These are phyloP conservation scores for Graphium colonna DNA, from an alignment of 2,888 invertebrate genomes.

Conservation along the genomic window DNA sequence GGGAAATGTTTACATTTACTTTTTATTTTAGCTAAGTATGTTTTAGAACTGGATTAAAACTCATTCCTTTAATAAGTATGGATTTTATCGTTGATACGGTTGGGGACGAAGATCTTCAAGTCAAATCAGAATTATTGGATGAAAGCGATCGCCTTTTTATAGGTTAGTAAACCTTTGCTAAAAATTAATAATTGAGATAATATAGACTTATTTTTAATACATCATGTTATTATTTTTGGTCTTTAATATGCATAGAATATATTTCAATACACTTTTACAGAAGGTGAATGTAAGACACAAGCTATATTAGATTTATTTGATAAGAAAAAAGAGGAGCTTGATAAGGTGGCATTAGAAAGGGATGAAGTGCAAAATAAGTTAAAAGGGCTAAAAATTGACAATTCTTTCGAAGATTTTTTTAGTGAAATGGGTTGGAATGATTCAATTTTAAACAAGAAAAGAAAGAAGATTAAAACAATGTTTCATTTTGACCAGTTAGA, in stretches of 20 bases:
- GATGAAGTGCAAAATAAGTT: slow-evolving; percentile 54
- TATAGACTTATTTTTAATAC: too few relatives aligned
- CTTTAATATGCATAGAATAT: too few relatives aligned
- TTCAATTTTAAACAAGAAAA: slow-evolving; percentile 48
- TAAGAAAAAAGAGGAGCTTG: slow-evolving; percentile 59
- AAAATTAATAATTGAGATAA: too few relatives aligned
- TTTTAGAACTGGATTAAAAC: neutral
- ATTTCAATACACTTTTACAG: slow-evolving; percentile 49
- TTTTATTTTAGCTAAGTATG: neutral
- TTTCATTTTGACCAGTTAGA: slow-evolving; percentile 66
- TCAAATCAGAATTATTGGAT: slow-evolving; percentile 49
- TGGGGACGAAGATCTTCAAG: slow-evolving; percentile 68
- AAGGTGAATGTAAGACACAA: slow-evolving; percentile 49
- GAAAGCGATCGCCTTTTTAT: slow-evolving; percentile 55
- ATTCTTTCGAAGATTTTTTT: slow-evolving; percentile 60
- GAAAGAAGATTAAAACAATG: slow-evolving; percentile 39
- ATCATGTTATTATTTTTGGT: too few relatives aligned
- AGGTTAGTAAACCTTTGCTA: slow-evolving; percentile 50
- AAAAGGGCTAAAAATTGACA: slow-evolving; percentile 54
- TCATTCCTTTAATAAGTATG: slow-evolving; percentile 52
- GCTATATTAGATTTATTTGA: slow-evolving; percentile 56
- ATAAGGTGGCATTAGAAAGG: slow-evolving; percentile 42
- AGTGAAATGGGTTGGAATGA: slow-evolving; percentile 65
- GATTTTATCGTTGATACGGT: slow-evolving; percentile 80
- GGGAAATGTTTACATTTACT: neutral